Base-by-base conservation (phyloP, 1,140 invertebrate genomes). In the Drosophila pallidifrons region DNA sequence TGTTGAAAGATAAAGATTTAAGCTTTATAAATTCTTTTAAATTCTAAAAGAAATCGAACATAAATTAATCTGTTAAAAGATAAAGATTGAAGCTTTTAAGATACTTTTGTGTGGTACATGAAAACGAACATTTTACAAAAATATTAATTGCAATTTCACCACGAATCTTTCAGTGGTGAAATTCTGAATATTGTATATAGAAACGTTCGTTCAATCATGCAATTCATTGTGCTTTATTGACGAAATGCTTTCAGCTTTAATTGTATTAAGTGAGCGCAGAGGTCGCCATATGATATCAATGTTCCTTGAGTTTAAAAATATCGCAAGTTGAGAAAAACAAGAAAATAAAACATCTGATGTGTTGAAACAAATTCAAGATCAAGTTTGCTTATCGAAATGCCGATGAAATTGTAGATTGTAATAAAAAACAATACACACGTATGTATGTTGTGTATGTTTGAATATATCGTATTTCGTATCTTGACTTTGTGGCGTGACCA, bases 401-500 rank as follows among this genome's bases (percentile, higher is more conserved):
- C 13, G 15, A 32, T 60, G 28, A 13, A 49, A 49, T 11, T 32
- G 5, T 10, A 47, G 45, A 32, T 49, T 20, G 25, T 13, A 20
- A 10, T 6, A 10, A 46, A 43, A 4, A 32, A 32, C 7, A 32
- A 32, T 32, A 32, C 32, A 25, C 20, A 25, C 20, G 20, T 25
- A 7, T 32, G 32, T 32, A 38, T 10, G 35, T 38, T 10, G 35
- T 25, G 20, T 25, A 25, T 25, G 20, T 25, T 25, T 25, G 3
- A 25, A 25, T 7, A 30, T 52, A 52, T 52, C 25, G 25, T 13
- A 30, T 38, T 13, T 38, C 15, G 16, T 41, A 43, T 58, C 13
- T 41, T 35, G 32, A 11, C 13, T 28, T 32, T 52, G 20, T 67
- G 25, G 54, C 65, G 65, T 47, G 71, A 74, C 71, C 55, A 58